Evolutionary conservation across 2,113 vertebrate genomes (phyloP).

Genomic region (Peromyscus californicus): DNA sequence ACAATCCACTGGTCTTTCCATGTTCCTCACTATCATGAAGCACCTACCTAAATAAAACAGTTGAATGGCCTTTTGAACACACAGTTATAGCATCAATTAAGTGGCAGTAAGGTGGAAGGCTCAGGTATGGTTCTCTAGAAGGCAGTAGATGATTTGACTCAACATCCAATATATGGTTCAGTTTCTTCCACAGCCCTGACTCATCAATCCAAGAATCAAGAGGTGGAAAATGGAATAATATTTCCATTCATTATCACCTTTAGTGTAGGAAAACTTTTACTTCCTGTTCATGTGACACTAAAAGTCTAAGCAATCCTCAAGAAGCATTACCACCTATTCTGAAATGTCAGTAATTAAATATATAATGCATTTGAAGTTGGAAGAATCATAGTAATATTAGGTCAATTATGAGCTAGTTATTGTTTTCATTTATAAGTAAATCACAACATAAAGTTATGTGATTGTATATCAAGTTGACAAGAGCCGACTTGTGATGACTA

Average conservation of each 20-base stretch:
- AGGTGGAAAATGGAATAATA: neutral
- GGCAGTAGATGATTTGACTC: neutral
- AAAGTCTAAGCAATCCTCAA: too few species aligned
- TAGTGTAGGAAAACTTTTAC: neutral
- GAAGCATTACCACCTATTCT: too few species aligned
- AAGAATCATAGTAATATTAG: too few species aligned
- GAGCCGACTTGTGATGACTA: too few species aligned
- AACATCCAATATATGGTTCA: neutral
- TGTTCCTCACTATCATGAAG: neutral
- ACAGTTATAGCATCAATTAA: neutral
- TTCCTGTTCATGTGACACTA: neutral
- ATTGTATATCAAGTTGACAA: too few species aligned
- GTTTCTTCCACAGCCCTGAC: neutral
- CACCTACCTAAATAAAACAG: neutral
- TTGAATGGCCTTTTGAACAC: neutral
- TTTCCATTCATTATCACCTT: neutral
- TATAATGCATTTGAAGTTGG: too few species aligned
- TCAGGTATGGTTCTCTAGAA: neutral
- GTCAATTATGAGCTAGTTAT: too few species aligned
- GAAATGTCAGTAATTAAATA: too few species aligned
- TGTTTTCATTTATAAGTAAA: too few species aligned
- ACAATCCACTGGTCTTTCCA: neutral
- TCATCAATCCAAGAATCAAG: neutral
- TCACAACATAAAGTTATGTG: too few species aligned
- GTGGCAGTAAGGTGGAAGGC: neutral